Conservation (phyloP, 1,140 invertebrate genomes). For the Lepidurus apus region DNA sequence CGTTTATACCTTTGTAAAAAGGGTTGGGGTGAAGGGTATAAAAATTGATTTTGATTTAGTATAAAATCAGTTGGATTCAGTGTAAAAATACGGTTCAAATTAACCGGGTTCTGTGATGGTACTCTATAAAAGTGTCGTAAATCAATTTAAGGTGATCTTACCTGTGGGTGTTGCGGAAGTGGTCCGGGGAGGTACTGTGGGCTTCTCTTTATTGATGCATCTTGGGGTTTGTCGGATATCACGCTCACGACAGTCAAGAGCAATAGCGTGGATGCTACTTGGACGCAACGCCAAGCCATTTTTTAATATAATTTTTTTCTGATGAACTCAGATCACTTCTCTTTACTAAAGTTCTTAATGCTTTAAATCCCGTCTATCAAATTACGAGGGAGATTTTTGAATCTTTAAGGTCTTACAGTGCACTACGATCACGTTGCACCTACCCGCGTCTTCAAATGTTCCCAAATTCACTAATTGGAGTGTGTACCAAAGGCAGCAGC, state of each 20-base stretch:
- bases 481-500: neutral
- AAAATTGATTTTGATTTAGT: no score
- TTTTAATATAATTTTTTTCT: neutral
- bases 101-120: no score
- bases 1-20: no score
- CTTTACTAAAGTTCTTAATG: no score
- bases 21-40: no score
- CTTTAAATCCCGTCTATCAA: neutral
- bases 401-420: neutral
- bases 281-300: slow-evolving; percentile 10
- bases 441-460: neutral
- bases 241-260: neutral
- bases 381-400: no score
- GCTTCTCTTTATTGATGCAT: neutral
- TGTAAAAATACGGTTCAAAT: no score
- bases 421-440: neutral
- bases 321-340: neutral
- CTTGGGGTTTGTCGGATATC: neutral
- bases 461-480: no score
- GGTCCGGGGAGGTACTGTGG: neutral
- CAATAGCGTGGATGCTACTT: neutral
- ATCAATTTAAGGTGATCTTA: neutral
- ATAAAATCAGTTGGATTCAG: no score
- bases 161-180: neutral
- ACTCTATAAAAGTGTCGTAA: neutral